Percentiles rank a stretch among this genome's conserved stretches.
These are phyloP conservation scores for Etheostoma cragini DNA, from an alignment of 2,113 vertebrate species.

Conservation along the genomic window DNA sequence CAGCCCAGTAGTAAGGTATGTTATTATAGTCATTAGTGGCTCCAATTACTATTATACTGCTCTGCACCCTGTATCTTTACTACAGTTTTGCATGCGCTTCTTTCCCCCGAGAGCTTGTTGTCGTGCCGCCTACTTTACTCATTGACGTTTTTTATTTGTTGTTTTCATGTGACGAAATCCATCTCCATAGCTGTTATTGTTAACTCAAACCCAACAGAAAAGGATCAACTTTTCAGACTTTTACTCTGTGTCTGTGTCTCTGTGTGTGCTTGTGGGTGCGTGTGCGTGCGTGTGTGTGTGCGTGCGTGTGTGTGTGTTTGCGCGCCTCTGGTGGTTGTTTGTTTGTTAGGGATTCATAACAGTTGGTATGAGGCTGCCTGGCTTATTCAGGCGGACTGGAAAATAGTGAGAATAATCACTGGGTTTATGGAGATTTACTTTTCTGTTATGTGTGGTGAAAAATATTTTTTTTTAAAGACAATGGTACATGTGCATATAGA, in stretches of 20 bases:
- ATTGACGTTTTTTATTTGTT: constrained; percentile 37
- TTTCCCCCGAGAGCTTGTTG: constrained; percentile 33
- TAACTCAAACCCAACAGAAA: constrained; percentile 44
- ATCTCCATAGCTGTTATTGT: constrained; percentile 38
- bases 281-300: not conserved
- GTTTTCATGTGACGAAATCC: constrained; percentile 44
- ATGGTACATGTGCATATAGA: constrained; percentile 11
- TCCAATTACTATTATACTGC: constrained; percentile 77
- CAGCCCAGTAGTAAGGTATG: constrained; percentile 80
- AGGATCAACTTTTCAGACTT: constrained; percentile 54
- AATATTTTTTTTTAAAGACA: constrained; percentile 37
- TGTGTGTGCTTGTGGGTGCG: constrained; percentile 1
- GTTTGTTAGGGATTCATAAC: constrained; percentile 43
- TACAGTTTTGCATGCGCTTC: constrained; percentile 26
- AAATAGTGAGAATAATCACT: constrained; percentile 61
- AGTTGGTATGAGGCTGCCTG: constrained; percentile 50
- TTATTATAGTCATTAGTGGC: constrained; percentile 83
- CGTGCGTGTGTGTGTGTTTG: not conserved
- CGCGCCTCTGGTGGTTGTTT: constrained; percentile 23
- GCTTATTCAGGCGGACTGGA: constrained; percentile 51
- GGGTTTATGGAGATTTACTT: constrained; percentile 60
- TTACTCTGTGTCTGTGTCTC: constrained; percentile 1
- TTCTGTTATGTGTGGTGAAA: constrained; percentile 46
- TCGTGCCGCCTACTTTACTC: constrained; percentile 39
- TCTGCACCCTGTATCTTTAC: constrained; percentile 67